phyloP scores from a whole-genome alignment of 2,113 vertebrate species.

The Daphoenositta chrysoptera region DNA sequence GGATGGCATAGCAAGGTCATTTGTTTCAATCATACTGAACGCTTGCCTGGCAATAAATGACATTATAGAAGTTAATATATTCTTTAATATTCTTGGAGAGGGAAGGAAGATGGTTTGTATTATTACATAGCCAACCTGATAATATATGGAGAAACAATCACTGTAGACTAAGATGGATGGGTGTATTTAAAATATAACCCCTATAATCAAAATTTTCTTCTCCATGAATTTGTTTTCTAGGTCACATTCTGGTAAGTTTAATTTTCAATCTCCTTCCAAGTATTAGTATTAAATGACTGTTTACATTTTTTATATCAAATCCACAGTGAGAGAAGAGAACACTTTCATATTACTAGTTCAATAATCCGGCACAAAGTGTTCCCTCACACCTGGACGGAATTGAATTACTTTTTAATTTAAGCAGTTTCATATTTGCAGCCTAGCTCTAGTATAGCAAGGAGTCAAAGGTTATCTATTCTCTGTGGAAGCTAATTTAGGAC shows the following conservation, averaged over 20 bases:
- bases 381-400: not conserved
- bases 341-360: not conserved
- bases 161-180: not conserved
- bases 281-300: not conserved
- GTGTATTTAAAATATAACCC: not conserved
- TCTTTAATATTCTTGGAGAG: slow-evolving; percentile 83
- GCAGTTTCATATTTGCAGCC: not conserved
- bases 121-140: slow-evolving; percentile 74
- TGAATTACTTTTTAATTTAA: not conserved
- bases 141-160: slow-evolving; percentile 72
- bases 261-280: not conserved
- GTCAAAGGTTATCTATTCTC: not conserved
- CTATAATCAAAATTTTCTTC: not conserved
- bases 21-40: not conserved
- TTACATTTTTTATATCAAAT: not conserved
- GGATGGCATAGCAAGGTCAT: not conserved
- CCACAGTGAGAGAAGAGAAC: not conserved
- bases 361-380: not conserved
- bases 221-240: not conserved
- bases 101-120: slow-evolving; percentile 65
- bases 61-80: slow-evolving; percentile 81
- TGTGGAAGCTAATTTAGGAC: not conserved
- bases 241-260: not conserved
- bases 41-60: slow-evolving; percentile 78
- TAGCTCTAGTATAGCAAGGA: not conserved